phyloP scores from a whole-genome alignment of 2,113 vertebrate species.

The Actenoides lindsayi region DNA sequence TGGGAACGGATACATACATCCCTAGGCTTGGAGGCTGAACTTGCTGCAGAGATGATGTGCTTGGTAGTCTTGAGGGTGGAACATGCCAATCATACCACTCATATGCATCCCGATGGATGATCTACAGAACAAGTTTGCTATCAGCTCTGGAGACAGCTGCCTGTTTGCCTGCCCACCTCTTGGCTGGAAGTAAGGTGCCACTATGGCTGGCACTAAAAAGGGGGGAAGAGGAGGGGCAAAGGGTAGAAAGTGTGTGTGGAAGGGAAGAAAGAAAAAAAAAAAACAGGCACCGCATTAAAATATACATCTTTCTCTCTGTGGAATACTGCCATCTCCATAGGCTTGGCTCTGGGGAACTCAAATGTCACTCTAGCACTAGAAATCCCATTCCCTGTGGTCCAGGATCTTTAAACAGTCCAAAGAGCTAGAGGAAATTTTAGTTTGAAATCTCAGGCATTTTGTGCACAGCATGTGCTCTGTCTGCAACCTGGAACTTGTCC shows the following conservation, averaged over 20 bases:
- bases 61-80: conserved; percentile 73
- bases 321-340: conserved; percentile 42
- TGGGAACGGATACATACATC: conserved; percentile 66
- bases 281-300: conserved; percentile 74
- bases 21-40: conserved; percentile 76
- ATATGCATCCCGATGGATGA: conserved; percentile 70
- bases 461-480: neutral
- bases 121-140: conserved; percentile 76
- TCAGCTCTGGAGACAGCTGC: conserved; percentile 78
- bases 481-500: neutral
- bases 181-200: conserved; percentile 75
- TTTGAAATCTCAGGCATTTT: neutral
- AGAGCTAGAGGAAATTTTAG: neutral
- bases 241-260: conserved; percentile 74
- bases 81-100: conserved; percentile 76
- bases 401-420: neutral
- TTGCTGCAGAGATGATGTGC: conserved; percentile 75
- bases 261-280: conserved; percentile 68
- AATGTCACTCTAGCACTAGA: neutral
- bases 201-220: conserved; percentile 72
- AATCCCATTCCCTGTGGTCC: neutral
- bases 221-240: conserved; percentile 73
- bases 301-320: conserved; percentile 29
- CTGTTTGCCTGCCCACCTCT: conserved; percentile 78
- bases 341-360: conserved; percentile 21